Evolutionary conservation across 92 coral and sea anemone genomes (phyloP).

Genomic region (Desmophyllum pertusum): DNA sequence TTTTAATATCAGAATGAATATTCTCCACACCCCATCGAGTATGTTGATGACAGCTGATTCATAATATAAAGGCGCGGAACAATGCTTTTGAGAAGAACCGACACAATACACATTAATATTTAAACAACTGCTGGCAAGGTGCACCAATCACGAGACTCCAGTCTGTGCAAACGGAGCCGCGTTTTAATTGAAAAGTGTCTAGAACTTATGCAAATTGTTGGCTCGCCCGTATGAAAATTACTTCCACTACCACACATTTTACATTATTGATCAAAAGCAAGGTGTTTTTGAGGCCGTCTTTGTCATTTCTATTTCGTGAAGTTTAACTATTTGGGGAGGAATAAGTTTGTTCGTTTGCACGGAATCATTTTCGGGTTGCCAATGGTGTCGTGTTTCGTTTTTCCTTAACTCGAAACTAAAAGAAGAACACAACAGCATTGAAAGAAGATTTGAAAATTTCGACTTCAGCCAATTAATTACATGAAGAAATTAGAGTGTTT

Average conservation of each 20-base stretch:
- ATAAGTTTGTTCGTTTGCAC: neutral
- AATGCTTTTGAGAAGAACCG: constrained; percentile 3
- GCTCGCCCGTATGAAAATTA: constrained; percentile 11
- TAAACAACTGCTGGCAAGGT: constrained; percentile 42
- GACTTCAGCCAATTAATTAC: constrained; percentile 31
- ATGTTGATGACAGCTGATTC: constrained; percentile 63
- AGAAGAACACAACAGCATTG: neutral
- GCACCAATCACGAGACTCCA: constrained; percentile 15
- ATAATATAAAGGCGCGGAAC: constrained; percentile 35
- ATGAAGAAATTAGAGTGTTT: constrained; percentile 2
- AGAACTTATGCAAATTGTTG: constrained; percentile 69
- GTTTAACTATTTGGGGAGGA: neutral
- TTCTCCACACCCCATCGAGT: constrained; percentile 74
- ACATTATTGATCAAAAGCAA: constrained; percentile 47
- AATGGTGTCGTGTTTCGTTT: neutral
- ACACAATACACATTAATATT: constrained; percentile 51
- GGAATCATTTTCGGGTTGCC: neutral
- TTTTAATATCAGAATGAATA: constrained; percentile 65
- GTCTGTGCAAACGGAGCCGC: constrained; percentile 53
- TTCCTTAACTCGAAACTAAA: neutral
- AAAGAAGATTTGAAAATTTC: neutral
- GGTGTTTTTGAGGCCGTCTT: constrained; percentile 26
- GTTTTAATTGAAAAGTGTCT: constrained; percentile 76
- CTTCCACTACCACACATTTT: constrained; percentile 12
- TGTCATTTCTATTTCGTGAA: constrained; percentile 3